A percentile compares a stretch with the other conserved stretches of the same genome.
Conservation (phyloP, 1,140 invertebrate genomes). For the Scaptomyza graminum region DNA sequence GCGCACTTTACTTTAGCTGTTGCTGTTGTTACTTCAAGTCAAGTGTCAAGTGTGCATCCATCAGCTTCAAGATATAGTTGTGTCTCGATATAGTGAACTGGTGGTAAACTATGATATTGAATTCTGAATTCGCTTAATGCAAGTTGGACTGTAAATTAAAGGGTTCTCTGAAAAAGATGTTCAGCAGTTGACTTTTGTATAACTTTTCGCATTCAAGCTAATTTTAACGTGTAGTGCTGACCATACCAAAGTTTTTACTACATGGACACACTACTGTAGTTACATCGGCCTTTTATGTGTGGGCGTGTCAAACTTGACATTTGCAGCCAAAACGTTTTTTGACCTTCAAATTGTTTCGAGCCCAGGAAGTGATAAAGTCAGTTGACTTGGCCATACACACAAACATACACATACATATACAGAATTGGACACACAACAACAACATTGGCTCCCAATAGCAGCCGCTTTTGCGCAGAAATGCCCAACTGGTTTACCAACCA, state of each 20-base stretch:
- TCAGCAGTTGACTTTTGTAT: no score
- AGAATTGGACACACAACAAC: slow-evolving; percentile 10
- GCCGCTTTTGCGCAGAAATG: slow-evolving; percentile 18
- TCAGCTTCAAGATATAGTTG: slow-evolving; percentile 10
- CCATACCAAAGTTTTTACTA: no score
- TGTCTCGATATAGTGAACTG: background rate
- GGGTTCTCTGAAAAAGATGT: no score
- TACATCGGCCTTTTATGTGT: slow-evolving; percentile 4
- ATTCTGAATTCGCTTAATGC: no score
- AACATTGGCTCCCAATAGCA: slow-evolving; percentile 9
- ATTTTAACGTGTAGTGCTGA: no score
- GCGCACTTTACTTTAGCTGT: slow-evolving; percentile 9
- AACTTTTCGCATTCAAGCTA: no score
- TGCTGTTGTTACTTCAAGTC: slow-evolving; percentile 16
- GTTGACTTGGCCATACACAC: slow-evolving; percentile 17
- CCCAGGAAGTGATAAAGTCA: slow-evolving; percentile 34
- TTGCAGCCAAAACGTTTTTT: slow-evolving; percentile 10
- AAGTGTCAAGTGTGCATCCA: slow-evolving; percentile 19
- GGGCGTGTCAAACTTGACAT: slow-evolving; percentile 42
- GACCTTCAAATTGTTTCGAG: slow-evolving; percentile 26
- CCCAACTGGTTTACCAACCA: slow-evolving; percentile 46
- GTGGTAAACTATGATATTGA: no score
- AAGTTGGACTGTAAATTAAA: no score
- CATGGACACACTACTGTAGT: no score
- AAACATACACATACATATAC: slow-evolving; percentile 8